These are phyloP conservation scores for Hemiprocne comata DNA, from an alignment of 2,113 vertebrate species.

Conservation along the genomic window DNA sequence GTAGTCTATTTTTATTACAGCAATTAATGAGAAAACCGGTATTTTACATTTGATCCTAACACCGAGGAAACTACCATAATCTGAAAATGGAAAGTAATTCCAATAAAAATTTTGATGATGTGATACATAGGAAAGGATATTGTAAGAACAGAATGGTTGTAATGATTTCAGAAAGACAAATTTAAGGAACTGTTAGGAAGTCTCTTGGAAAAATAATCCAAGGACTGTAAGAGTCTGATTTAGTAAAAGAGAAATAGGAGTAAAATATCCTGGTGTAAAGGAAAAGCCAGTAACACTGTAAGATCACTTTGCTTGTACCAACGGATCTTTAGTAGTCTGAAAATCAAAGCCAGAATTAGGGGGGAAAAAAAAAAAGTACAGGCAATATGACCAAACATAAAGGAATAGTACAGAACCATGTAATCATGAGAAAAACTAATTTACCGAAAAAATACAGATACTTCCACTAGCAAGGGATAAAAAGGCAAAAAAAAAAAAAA, in stretches of 20 bases:
- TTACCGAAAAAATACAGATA: not conserved
- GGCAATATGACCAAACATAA: not conserved
- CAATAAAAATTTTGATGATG: not conserved
- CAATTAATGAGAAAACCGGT: not conserved
- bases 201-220: not conserved
- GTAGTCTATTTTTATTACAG: not conserved
- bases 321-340: not conserved
- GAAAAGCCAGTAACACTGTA: not conserved
- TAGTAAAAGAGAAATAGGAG: not conserved
- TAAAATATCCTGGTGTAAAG: not conserved
- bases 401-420: not conserved
- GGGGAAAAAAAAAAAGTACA: not conserved
- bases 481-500: not conserved
- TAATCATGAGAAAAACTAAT: not conserved
- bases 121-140: not conserved
- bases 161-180: not conserved
- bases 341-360: not conserved
- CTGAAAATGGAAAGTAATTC: not conserved
- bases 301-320: not conserved
- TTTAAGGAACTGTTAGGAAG: not conserved
- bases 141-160: not conserved
- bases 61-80: not conserved
- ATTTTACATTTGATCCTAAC: not conserved
- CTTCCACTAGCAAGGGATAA: not conserved
- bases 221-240: not conserved